Evolutionary conservation across 2,888 invertebrate genomes (phyloP), one percentile per base, ranked within the genome.

Genomic region (Clanis bilineata): DNA sequence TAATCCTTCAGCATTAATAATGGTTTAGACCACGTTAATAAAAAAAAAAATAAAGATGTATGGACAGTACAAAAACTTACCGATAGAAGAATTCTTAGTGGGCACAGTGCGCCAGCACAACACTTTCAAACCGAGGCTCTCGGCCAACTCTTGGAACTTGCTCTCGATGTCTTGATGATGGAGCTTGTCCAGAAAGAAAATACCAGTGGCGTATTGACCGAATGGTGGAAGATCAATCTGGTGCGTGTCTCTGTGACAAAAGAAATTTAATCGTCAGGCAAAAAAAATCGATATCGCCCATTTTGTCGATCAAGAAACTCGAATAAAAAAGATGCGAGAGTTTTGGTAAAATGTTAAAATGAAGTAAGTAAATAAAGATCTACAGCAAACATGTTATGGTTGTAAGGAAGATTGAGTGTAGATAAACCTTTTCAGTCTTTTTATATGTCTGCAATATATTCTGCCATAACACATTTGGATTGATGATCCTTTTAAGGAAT

Each of bases 31-130:
- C 39, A 39, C 39, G 28, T 28, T 28, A 28, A 2, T n/a, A 47
- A n/a, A 47, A 6, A n/a, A 28, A 25, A n/a, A 22, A 15, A 15
- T 15, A 3, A 9, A 18, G 7, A 36, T 12, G 12, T 36, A 21
- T 9, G 23, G 0, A 22, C 22, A 32, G n/a, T n/a, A 32, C 32
- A 10, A 57, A 25, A 18, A 71, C 86, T 76, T 94, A 77, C 97
- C 99, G 77, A 99, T 97, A 68, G 95, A 94, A 59, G 95, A 91
- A 80, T 95, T 96, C 86, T 98, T 96, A 57, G 96, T 96, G 28
- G 98, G 98, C 59, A 99, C 97, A 39, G 96, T 96, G 69, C 99
- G 95, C 99, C 99, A 99, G 79, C 96, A 96, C 64, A 99, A 85
- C 62, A 99, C 96, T 88, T 95, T 93, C 69, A 99, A 93, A 28